Evolutionary conservation across 2,113 vertebrate genomes (phyloP), one percentile per base, ranked within the genome.

Genomic region (Ibidorhyncha struthersii): DNA sequence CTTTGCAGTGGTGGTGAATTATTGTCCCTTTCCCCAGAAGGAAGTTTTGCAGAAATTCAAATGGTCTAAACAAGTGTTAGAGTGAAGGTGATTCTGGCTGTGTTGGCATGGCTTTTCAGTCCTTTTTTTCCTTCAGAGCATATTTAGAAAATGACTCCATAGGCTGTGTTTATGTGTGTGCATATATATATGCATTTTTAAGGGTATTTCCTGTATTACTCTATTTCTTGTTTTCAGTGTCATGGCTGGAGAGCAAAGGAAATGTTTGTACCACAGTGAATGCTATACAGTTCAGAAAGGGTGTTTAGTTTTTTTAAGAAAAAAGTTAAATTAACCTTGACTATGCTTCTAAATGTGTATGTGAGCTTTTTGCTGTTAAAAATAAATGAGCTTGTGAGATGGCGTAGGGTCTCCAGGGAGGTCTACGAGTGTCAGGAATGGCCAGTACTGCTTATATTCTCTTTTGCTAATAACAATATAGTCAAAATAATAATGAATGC

Each of bases 311-410:
- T 65, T 62, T 30, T 63, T 1, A 62, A 36, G 36, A n/a, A 65
- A 77, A 83, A 87, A 22, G 5, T 49, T 32, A 62, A 85, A 40
- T 85, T 82, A 91, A 62, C n/a, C 59, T 86, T 78, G 58, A 32
- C 50, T 81, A 8, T 61, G 45, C 58, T 84, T 91, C 67, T 73
- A 52, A 80, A 70, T 82, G 29, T 62, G 67, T 79, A 27, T 20
- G 34, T 82, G 43, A 90, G 36, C 62, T 22, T 65, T 93, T 41
- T 85, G 36, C 66, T 88, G 73, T 94, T 93, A 94, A 97, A 94
- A 94, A 82, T 90, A 94, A 96, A 97, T 88, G 90, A 95, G 85
- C 56, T 61, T 79, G 66, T 90, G 92, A 93, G 81, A 82, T 94
- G 92, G 82, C 40, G 32, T 78, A 73, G 79, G 32, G 79, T 73